These are phyloP conservation scores for Resseliella maxima DNA, from an alignment of 2,888 invertebrate species.

Conservation along the genomic window DNA sequence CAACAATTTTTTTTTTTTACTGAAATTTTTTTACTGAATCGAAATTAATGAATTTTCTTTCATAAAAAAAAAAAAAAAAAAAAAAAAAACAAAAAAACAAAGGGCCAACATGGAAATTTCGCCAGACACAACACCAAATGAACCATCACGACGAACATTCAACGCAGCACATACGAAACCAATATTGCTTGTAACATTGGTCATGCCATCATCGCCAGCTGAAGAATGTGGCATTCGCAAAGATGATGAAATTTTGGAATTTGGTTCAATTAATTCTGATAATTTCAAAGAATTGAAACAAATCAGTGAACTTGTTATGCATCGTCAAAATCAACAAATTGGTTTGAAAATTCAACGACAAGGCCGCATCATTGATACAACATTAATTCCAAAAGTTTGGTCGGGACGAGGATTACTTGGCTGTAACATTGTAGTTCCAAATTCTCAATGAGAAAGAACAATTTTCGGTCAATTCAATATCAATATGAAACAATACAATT, in stretches of 20 bases:
- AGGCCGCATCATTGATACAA: conserved; percentile 69
- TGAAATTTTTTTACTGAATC: conserved; percentile 7
- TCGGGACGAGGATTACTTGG: conserved; percentile 82
- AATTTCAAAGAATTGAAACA: conserved; percentile 79
- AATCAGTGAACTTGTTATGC: conserved; percentile 76
- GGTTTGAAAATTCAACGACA: conserved; percentile 71
- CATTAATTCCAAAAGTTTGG: conserved; percentile 80
- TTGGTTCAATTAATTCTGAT: conserved; percentile 78
- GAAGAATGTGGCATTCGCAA: conserved; percentile 73
- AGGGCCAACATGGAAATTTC: conserved; percentile 48
- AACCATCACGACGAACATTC: not conserved
- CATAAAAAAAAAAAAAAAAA: not conserved
- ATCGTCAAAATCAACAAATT: conserved; percentile 70
- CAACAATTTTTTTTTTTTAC: conserved; percentile 10
- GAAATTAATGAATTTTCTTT: conserved; percentile 58
- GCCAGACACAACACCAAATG: not conserved
- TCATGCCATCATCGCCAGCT: conserved; percentile 17
- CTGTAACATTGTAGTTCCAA: conserved; percentile 71
- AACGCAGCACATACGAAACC: not conserved
- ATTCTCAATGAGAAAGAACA: not conserved
- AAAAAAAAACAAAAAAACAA: not conserved
- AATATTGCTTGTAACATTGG: conserved; percentile 9
- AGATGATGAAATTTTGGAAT: conserved; percentile 79
- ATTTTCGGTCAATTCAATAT: not conserved
- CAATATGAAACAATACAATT: too few relatives aligned